Evolutionary conservation across 1,140 invertebrate genomes (phyloP), one percentile per base, ranked within the genome.

Genomic region (Meloidogyne hapla): DNA sequence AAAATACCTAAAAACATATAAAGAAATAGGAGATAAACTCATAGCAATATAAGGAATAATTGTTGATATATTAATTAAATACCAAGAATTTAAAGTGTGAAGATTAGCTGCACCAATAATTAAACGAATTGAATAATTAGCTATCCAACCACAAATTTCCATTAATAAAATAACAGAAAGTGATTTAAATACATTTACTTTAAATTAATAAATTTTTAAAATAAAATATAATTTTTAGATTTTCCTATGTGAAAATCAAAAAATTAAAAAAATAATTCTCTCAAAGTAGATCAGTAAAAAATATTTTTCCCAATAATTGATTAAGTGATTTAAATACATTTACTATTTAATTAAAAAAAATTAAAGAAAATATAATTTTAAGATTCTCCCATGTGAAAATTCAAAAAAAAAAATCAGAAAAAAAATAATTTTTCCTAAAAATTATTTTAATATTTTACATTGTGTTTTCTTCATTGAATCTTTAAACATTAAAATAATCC

Each of bases 161-260:
- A 72, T 48, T 62, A 72, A 21, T 21, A 72, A 56, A 42, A 72
- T 56, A 6, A 72, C 21, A n/a, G 69, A 72, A 28, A 72, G 69
- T 1, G 69, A 72, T 62, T 72, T 72, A 62, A 72, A 72, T 28
- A 72, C 42, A 33, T 72, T 72, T 33, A 72, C 38, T 72, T 42
- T n/a, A n/a, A n/a, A n/a, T n/a, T n/a, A n/a, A n/a, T n/a, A n/a
- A n/a, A n/a, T n/a, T n/a, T n/a, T n/a, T n/a, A n/a, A n/a, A n/a
- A n/a, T n/a, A n/a, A n/a, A n/a, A n/a, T n/a, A n/a, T n/a, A n/a
- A n/a, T n/a, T n/a, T n/a, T n/a, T n/a, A n/a, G n/a, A n/a, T n/a
- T n/a, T n/a, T n/a, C n/a, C n/a, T n/a, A n/a, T n/a, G n/a, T n/a
- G n/a, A n/a, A n/a, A n/a, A n/a, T n/a, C n/a, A n/a, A 71, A 70